phyloP scores from a whole-genome alignment of 2,797 vertebrate genomes.

The Danio kyathit region DNA sequence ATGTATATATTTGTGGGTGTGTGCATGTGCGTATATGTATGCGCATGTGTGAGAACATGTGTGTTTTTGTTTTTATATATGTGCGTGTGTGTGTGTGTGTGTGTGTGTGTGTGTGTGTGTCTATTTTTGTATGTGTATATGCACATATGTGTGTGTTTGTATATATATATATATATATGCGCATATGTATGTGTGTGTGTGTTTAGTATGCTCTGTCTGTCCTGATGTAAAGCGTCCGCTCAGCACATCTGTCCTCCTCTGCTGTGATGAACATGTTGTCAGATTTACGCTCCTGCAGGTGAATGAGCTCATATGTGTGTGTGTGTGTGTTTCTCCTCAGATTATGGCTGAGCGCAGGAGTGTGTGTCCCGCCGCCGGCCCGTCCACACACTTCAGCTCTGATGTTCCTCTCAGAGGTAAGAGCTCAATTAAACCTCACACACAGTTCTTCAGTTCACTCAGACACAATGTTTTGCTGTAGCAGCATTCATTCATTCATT shows the following conservation, averaged over 20 bases:
- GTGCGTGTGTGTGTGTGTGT: background rate
- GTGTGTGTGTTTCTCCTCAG: conserved; percentile 72
- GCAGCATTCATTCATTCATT: too few relatives aligned
- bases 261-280: conserved; percentile 11
- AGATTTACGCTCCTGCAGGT: conserved; percentile 1
- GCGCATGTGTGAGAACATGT: background rate
- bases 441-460: background rate
- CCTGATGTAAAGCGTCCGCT: background rate
- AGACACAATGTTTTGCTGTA: background rate
- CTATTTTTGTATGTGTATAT: background rate
- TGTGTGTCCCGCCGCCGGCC: conserved; percentile 91
- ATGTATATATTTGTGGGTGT: too few relatives aligned
- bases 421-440: background rate
- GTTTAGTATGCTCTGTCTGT: conserved; percentile 29
- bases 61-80: background rate
- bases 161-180: background rate
- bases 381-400: conserved; percentile 86
- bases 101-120: background rate
- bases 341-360: conserved; percentile 99
- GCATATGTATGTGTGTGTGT: conserved; percentile 17
- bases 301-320: background rate
- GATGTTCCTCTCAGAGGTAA: conserved; percentile 97
- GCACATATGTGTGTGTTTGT: background rate
- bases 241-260: conserved; percentile 15
- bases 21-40: background rate